Conservation (phyloP, 2,888 invertebrate genomes). For the Plebejus melissa region DNA sequence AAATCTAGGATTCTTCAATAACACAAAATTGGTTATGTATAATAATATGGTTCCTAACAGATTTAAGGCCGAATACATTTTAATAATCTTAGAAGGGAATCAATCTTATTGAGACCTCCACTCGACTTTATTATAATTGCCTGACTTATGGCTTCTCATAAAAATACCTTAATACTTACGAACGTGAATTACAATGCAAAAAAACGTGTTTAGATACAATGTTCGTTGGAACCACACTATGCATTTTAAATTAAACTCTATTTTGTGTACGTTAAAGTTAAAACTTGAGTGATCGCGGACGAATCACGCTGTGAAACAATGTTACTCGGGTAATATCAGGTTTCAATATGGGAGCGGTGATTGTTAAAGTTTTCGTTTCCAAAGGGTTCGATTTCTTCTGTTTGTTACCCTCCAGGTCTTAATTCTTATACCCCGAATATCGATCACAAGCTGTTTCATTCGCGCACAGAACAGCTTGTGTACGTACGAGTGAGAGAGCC, state of each 20-base stretch:
- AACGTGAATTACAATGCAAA: constrained; percentile 13
- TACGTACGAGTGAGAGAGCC: neutral
- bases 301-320: constrained; percentile 23
- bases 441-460: neutral
- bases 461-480: neutral
- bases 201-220: constrained; percentile 24
- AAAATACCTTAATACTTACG: constrained; percentile 11
- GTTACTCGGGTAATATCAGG: constrained; percentile 40
- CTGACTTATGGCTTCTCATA: constrained; percentile 13
- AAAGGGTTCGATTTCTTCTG: constrained; percentile 36
- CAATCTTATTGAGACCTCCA: neutral
- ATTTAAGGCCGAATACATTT: neutral
- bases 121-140: neutral
- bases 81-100: neutral
- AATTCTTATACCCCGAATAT: neutral
- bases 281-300: neutral
- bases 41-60: neutral
- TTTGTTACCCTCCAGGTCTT: neutral
- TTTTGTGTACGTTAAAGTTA: neutral
- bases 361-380: constrained; percentile 46
- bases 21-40: neutral
- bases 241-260: neutral
- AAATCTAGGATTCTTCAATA: neutral
- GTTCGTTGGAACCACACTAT: neutral
- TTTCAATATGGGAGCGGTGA: constrained; percentile 43